Evolutionary conservation across 2,113 vertebrate species (phyloP).

Genomic region (Nothoprocta pentlandii): DNA sequence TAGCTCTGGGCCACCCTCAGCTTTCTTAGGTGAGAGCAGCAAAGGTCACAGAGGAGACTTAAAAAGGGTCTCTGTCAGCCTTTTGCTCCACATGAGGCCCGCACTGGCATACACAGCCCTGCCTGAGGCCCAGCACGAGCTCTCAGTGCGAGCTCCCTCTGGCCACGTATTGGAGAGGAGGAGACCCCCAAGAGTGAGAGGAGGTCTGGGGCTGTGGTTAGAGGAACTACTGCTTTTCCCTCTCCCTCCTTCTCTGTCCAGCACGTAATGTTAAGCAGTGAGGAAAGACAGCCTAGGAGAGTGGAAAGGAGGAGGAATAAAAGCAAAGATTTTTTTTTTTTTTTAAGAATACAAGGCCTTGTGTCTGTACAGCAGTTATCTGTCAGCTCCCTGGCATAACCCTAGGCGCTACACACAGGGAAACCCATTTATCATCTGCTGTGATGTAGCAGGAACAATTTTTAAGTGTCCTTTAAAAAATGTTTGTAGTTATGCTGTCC

Average conservation of each 20-base stretch:
- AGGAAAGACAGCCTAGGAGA: not conserved
- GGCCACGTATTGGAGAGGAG: not conserved
- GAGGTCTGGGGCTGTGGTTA: fast-evolving
- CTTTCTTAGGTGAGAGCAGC: not conserved
- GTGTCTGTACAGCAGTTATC: not conserved
- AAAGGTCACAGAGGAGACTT: not conserved
- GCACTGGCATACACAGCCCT: not conserved
- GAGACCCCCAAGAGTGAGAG: not conserved
- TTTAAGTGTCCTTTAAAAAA: not conserved
- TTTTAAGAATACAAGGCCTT: not conserved
- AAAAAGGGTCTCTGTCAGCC: not conserved
- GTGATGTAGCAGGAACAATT: not conserved
- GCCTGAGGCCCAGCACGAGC: fast-evolving
- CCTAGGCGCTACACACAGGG: not conserved
- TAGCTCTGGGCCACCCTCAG: not conserved
- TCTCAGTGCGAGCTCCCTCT: not conserved
- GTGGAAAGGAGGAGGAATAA: not conserved
- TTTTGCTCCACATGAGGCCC: not conserved
- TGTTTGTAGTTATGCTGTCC: not conserved
- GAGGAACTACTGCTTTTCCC: not conserved
- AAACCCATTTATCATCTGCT: not conserved
- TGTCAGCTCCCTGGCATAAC: not conserved
- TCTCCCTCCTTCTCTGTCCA: not conserved
- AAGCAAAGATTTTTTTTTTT: not conserved
- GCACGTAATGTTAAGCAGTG: not conserved